A percentile compares a stretch with the other conserved stretches of the same genome.
phyloP scores from a whole-genome alignment of 2,797 vertebrate species.

The Xenentodon cancila region DNA sequence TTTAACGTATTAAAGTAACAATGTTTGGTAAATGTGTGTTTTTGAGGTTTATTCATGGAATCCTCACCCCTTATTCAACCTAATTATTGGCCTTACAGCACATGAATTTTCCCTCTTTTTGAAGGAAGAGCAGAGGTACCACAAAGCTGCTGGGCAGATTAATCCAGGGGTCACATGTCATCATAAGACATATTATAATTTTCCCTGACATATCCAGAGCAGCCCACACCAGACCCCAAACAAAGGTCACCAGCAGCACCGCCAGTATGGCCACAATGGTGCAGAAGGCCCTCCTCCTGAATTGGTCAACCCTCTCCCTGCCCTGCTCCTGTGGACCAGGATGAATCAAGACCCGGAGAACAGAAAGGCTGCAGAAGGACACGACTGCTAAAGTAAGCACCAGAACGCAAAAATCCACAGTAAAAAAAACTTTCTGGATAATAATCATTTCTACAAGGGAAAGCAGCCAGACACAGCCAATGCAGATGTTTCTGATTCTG shows the following conservation, averaged over 20 bases:
- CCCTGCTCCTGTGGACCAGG: background rate
- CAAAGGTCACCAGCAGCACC: background rate
- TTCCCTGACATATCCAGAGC: rapidly evolving
- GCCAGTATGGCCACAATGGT: background rate
- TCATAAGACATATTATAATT: background rate
- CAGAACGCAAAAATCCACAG: background rate
- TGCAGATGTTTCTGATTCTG: too few relatives aligned
- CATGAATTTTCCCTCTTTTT: conserved; percentile 19
- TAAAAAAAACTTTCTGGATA: background rate
- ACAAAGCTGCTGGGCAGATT: conserved; percentile 17
- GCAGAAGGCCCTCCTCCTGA: background rate
- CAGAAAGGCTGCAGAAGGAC: background rate
- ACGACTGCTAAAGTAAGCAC: background rate
- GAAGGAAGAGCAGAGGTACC: conserved; percentile 22
- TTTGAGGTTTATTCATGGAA: too few relatives aligned
- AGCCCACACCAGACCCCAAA: rapidly evolving
- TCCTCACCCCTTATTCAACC: too few relatives aligned
- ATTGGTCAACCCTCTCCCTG: background rate
- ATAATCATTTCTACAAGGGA: background rate
- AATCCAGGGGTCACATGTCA: background rate
- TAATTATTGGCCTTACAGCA: background rate
- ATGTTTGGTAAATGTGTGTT: too few relatives aligned
- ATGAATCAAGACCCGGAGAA: background rate
- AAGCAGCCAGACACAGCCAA: background rate
- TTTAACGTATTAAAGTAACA: too few relatives aligned